Base-by-base conservation (phyloP, 2,797 vertebrate genomes). In the Sebastolobus altivelis region DNA sequence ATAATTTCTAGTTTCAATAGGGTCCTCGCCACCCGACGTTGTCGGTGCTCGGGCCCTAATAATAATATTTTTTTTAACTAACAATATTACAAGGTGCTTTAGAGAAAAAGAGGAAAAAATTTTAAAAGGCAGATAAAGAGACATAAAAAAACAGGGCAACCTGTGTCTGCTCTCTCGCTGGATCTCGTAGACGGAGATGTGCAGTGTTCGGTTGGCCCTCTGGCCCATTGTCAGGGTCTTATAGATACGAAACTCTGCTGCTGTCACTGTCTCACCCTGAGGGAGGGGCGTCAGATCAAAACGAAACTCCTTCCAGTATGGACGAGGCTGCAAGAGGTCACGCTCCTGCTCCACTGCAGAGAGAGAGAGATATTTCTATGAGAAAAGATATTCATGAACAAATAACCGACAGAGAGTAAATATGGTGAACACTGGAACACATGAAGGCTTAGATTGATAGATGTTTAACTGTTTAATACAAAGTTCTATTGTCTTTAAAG, bases 251-350 rank as follows among this genome's bases (percentile, higher is more conserved):
- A 99, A 97, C 90, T 99, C 98, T 0, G 98, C 97, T 0, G 97
- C 97, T 0, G 97, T 98, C 81, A 98, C 97, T 0, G 94, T 95
- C 92, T 99, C 98, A 0, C 97, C 97, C 5, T 94, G 92, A 0
- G 98, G 98, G 74, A 98, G 96, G 14, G 97, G 98, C 0, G 97
- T 96, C 94, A 99, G 95, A 90, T 99, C 98, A 14, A 99, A 99
- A 2, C 93, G 94, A 72, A 99, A 99, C 95, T 99, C 98, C 92
- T 99, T 99, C 98, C 98, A 99, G 91, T 97, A 98, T 0, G 97
- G 97, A 65, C 97, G 96, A 0, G 96, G 96, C 1, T 96, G 97
- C 82, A 97, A 92, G 79, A 97, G 91, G 80, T 97, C 95, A 4
- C 92, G 93, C 93, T 98, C 97, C 66, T 96, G 96, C 92, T 99